Percentiles rank a stretch among this genome's conserved stretches.
Evolutionary conservation across 1,140 invertebrate genomes (phyloP).

Genomic region (Macrocentrus cingulum): DNA sequence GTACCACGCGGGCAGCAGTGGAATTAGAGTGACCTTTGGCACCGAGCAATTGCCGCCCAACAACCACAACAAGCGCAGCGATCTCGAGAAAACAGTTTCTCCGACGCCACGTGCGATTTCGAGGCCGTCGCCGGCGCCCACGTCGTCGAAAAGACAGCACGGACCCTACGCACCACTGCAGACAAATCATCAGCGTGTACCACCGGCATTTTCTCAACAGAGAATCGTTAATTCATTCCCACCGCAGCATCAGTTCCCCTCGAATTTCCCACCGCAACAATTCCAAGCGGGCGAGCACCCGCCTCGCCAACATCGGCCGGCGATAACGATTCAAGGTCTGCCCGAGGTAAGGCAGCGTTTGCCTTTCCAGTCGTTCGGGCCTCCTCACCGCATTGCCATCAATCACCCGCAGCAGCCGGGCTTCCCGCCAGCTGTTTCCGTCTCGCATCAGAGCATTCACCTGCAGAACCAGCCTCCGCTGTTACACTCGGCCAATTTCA

Average conservation of each 20-base stretch:
- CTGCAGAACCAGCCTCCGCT: slow-evolving; percentile 38
- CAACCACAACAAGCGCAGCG: slow-evolving; percentile 55
- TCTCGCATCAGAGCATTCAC: slow-evolving; percentile 45
- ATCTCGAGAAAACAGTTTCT: slow-evolving; percentile 41
- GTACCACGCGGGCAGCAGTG: slow-evolving; percentile 71
- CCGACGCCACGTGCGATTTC: slow-evolving; percentile 42
- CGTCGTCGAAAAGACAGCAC: slow-evolving; percentile 49
- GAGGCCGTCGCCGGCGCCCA: slow-evolving; percentile 39
- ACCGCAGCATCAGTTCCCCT: slow-evolving; percentile 36
- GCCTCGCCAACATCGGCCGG: slow-evolving; percentile 39
- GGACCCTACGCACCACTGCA: slow-evolving; percentile 52
- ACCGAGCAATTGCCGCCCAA: slow-evolving; percentile 61
- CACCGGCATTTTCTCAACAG: slow-evolving; percentile 54
- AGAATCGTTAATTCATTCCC: slow-evolving; percentile 57
- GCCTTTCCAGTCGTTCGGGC: slow-evolving; percentile 42
- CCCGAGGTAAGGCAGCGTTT: slow-evolving; percentile 48
- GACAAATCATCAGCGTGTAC: slow-evolving; percentile 49
- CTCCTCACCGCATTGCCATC: slow-evolving; percentile 39
- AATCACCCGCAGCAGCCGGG: slow-evolving; percentile 46
- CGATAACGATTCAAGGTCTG: slow-evolving; percentile 52
- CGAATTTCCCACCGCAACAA: slow-evolving; percentile 46
- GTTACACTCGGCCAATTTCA: slow-evolving; percentile 11
- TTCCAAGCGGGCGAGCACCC: slow-evolving; percentile 33
- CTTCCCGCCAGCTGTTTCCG: slow-evolving; percentile 38
- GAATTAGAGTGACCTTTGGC: slow-evolving; percentile 75